Evolutionary conservation across 2,888 invertebrate genomes (phyloP).

Genomic region (Selenia dentaria): DNA sequence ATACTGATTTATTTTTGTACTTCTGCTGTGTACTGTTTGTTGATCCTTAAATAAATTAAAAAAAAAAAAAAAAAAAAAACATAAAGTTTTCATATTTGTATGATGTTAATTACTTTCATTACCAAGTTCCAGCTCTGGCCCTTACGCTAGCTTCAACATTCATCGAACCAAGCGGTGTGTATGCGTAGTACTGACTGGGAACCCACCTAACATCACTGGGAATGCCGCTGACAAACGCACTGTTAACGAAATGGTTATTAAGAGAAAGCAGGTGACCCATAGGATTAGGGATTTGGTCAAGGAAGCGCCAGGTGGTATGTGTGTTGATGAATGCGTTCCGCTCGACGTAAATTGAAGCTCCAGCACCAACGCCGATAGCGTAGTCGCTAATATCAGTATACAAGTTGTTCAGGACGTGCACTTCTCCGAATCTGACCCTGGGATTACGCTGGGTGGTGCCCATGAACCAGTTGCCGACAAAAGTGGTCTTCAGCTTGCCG

Average conservation of each 20-base stretch:
- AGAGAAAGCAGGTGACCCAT: background rate
- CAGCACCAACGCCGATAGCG: conserved; percentile 17
- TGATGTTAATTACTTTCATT: too few relatives aligned
- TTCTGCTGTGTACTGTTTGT: too few relatives aligned
- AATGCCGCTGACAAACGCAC: background rate
- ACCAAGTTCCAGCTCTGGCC: background rate
- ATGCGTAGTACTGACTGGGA: background rate
- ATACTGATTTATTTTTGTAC: too few relatives aligned
- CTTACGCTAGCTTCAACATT: background rate
- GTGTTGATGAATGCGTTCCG: conserved; percentile 19
- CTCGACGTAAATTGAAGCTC: conserved; percentile 11
- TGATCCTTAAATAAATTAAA: too few relatives aligned
- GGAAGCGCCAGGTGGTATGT: background rate
- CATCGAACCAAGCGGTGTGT: background rate
- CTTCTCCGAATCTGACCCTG: conserved; percentile 20
- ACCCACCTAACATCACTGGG: background rate
- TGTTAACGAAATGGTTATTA: background rate
- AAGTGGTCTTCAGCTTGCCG: conserved; percentile 22
- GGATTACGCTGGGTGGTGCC: conserved; percentile 24
- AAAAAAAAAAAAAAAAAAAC: too few relatives aligned
- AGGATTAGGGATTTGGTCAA: background rate
- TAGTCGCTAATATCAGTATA: conserved; percentile 17
- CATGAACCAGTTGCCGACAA: conserved; percentile 25
- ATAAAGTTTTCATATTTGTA: too few relatives aligned
- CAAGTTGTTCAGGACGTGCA: conserved; percentile 24